Base-by-base conservation (phyloP, 2,113 vertebrate genomes). In the Phalacrocorax pelagicus region DNA sequence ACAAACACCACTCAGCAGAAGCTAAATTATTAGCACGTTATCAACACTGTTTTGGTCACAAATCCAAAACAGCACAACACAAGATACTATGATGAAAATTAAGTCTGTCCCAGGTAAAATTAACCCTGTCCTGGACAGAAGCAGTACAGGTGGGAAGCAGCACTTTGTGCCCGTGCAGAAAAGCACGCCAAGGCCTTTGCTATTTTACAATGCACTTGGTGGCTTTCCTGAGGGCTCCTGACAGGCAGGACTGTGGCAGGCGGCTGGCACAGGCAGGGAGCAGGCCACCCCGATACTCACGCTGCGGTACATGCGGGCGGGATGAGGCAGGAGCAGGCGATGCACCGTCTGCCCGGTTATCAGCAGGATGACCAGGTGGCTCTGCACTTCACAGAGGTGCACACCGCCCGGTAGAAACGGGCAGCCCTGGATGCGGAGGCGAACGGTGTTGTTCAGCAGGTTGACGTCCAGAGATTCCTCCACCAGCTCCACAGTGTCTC, bases 401-500 rank as follows among this genome's bases (percentile, higher is more conserved):
- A 99, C 98, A 0, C 99, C 99, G 6, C 98, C 98, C 0, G 99
- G 99, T 23, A 99, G 97, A 11, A 99, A 59, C 0, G 93, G 97
- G 72, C 99, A 99, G 87, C 99, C 98, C 49, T 93, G 97, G 94
- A 99, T 98, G 85, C 95, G 98, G 40, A 99, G 95, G 24, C 98
- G 97, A 30, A 99, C 90, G 0, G 98, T 95, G 8, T 99, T 99
- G 97, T 99, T 99, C 38, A 99, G 97, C 47, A 99, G 97, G 91
- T 99, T 99, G 55, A 98, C 97, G 51, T 99, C 99, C 95, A 99
- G 95, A 5, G 99, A 99, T 73, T 99, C 98, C 75, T 99, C 99
- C 78, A 99, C 97, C 96, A 99, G 97, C 96, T 99, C 98, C 81
- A 99, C 97, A 0, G 98, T 96, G 91, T 99, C 99, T 30, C 98